Evolutionary conservation across 1,140 invertebrate genomes (phyloP), one percentile per base, ranked within the genome.

Genomic region (Hesperophylax magnus): DNA sequence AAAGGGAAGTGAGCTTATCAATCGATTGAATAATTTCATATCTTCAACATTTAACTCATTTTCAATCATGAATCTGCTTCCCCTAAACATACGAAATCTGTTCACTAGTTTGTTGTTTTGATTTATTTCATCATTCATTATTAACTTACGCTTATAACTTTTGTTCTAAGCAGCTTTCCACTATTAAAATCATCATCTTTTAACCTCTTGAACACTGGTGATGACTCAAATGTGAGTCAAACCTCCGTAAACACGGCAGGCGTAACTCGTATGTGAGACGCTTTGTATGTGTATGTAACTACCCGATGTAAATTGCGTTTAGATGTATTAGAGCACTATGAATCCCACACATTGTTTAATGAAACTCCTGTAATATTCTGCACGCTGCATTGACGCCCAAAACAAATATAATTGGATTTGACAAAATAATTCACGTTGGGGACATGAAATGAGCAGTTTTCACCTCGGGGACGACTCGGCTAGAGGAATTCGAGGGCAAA

Each of bases 391-490:
- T 80, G 76, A 47, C 58, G 52, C 67, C 67, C 39, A 74, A 53
- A 72, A 79, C 69, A 9, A 47, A 47, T 47, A 72, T 67, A 53
- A 78, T 61, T 61, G 65, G 65, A 34, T 34, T 31, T 34, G 20
- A 74, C 71, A 54, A 74, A 54, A 74, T 74, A 74, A 74, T 17
- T 53, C 58, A 82, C 63, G 56, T 20, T 71, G 22, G 24, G 74
- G 71, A 39, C 69, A 27, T 76, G 69, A 47, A 72, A 3, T 20
- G 84, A 84, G 86, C 89, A 90, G 89, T 88, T 89, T 89, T 86
- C 89, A 90, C 85, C 87, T 90, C 86, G 88, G 88, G 56, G 85
- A 85, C 77, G 80, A 85, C 84, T 83, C 88, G 72, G 87, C 87
- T 56, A 39, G 76, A 39, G 39, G 58, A 18, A 47, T 77, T 22